Percentiles rank a stretch among this genome's conserved stretches.
Conservation (phyloP, 2,113 vertebrate species). For the Pituophis catenifer region DNA sequence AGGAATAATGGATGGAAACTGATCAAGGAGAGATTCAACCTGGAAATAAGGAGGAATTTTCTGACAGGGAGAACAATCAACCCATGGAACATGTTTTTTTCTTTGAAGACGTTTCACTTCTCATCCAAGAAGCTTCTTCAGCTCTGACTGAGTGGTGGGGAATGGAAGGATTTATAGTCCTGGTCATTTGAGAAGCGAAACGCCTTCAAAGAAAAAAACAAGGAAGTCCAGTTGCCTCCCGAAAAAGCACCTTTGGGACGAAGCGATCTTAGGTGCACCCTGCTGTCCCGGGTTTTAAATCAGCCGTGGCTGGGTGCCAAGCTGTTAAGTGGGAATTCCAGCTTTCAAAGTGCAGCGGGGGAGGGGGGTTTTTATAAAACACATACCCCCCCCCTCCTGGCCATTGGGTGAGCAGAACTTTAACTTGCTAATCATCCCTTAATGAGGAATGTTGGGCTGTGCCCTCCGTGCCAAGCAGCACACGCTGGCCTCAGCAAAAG, state of each 20-base stretch:
- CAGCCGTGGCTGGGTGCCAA: conserved; percentile 51
- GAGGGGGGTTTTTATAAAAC: conserved; percentile 27
- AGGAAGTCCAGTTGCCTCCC: no score
- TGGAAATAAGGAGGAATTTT: background rate
- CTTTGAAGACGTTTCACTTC: no score
- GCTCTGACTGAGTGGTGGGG: no score
- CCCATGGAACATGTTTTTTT: no score
- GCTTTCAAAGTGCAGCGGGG: conserved; percentile 37
- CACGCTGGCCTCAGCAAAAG: conserved; percentile 15
- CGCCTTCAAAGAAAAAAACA: no score
- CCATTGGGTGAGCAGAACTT: conserved; percentile 47
- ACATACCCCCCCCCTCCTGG: background rate
- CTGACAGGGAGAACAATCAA: no score
- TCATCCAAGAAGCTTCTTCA: no score
- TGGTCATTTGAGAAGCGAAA: no score
- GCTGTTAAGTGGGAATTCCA: conserved; percentile 57
- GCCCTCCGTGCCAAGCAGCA: conserved; percentile 15
- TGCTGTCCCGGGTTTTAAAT: background rate
- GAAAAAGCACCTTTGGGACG: no score
- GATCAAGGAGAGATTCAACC: background rate
- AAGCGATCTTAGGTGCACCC: no score
- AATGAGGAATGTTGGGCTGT: conserved; percentile 5
- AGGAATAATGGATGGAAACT: background rate
- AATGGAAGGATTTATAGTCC: no score
- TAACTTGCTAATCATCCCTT: conserved; percentile 58